These are phyloP conservation scores for Endomychus coccineus DNA, from an alignment of 2,888 invertebrate species.

Conservation along the genomic window DNA sequence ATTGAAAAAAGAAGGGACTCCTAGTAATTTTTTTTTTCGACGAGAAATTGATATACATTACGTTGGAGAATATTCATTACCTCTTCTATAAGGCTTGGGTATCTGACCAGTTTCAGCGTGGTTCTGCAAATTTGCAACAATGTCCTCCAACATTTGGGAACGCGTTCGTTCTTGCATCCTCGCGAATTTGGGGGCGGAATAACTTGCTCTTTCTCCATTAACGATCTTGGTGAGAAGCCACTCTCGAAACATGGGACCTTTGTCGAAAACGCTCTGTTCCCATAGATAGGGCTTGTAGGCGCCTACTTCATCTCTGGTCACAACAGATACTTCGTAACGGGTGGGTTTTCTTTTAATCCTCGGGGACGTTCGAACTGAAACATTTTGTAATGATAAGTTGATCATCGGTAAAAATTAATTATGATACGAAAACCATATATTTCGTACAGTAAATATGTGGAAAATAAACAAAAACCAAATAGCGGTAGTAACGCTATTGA, in stretches of 20 bases:
- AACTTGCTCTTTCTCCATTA: conserved; percentile 87
- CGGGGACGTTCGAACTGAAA: conserved; percentile 76
- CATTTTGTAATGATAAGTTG: conserved; percentile 4
- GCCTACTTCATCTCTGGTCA: conserved; percentile 89
- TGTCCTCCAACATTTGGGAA: conserved; percentile 90
- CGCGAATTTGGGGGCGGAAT: conserved; percentile 91
- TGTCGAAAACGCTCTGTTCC: conserved; percentile 91
- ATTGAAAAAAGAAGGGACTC: too few relatives aligned
- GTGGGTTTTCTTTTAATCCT: conserved; percentile 80
- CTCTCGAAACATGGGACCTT: conserved; percentile 91
- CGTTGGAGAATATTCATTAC: too few relatives aligned
- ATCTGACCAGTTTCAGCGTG: conserved; percentile 94
- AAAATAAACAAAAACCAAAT: too few relatives aligned
- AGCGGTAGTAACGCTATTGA: too few relatives aligned
- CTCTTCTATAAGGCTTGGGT: conserved; percentile 85
- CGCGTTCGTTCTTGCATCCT: conserved; percentile 90
- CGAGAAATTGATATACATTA: too few relatives aligned
- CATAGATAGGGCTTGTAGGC: conserved; percentile 93
- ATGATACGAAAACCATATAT: too few relatives aligned
- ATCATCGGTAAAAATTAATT: too few relatives aligned
- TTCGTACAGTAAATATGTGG: too few relatives aligned
- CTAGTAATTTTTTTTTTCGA: too few relatives aligned
- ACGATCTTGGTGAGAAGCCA: conserved; percentile 92
- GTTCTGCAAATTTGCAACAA: conserved; percentile 87
- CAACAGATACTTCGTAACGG: conserved; percentile 85